A percentile compares a stretch with the other conserved stretches of the same genome.
Evolutionary conservation across 2,113 vertebrate genomes (phyloP).

Genomic region (Onychorhynchus coronatus): DNA sequence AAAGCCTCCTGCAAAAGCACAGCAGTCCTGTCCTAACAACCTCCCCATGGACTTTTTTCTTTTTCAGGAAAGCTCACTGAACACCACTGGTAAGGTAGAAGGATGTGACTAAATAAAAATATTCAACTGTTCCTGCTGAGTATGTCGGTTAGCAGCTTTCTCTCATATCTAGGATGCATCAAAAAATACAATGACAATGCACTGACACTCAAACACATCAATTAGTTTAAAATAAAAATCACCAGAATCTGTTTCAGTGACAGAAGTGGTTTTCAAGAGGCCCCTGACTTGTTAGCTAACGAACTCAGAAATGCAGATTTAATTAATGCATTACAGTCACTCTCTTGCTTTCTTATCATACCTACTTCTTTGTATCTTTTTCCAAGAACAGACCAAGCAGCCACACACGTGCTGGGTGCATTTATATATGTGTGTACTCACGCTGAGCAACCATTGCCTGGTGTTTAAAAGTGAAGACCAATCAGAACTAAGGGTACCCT

Average conservation of each 20-base stretch:
- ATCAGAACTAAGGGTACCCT: neutral
- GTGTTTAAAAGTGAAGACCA: neutral
- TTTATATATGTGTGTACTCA: rapidly evolving
- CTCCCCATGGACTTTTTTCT: too few relatives aligned
- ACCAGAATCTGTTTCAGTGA: neutral
- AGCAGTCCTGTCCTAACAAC: neutral
- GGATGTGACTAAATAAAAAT: neutral
- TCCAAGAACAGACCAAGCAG: neutral
- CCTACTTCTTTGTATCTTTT: neutral
- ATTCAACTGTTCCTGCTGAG: neutral
- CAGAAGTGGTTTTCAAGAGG: neutral
- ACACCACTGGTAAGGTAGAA: neutral
- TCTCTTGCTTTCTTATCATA: neutral
- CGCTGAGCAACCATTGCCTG: neutral
- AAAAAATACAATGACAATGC: neutral
- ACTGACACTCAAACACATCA: neutral
- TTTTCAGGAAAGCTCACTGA: neutral
- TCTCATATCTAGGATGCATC: neutral
- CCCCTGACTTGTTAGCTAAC: neutral
- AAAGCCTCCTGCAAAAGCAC: neutral
- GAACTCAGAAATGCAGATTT: neutral
- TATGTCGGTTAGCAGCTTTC: neutral
- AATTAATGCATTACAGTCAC: neutral
- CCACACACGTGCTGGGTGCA: rapidly evolving
- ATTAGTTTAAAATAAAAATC: neutral